Conservation (phyloP, 1,140 invertebrate species). For the Branchinecta lynchi region DNA sequence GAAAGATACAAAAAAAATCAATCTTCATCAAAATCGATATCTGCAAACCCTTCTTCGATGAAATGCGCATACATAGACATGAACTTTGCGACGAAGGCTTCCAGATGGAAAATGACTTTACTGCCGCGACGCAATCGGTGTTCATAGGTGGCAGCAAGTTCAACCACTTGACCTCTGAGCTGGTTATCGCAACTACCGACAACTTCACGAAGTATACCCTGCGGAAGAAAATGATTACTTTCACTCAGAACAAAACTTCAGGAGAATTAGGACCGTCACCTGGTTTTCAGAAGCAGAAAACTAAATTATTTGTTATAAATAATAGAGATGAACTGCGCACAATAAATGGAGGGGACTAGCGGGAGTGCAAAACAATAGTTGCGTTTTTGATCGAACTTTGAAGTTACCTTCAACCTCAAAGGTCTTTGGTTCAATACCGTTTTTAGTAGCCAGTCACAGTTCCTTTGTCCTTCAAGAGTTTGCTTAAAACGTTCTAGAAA, state of each 20-base stretch:
- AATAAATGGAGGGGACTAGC: too few relatives aligned
- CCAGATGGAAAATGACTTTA: conserved; percentile 92
- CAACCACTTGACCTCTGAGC: conserved; percentile 67
- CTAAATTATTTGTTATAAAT: conserved; percentile 15
- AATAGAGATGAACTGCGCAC: background rate
- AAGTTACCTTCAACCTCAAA: too few relatives aligned
- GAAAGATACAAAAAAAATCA: too few relatives aligned
- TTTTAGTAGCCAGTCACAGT: too few relatives aligned
- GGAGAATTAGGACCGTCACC: too few relatives aligned
- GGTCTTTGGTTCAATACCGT: too few relatives aligned
- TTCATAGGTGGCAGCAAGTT: conserved; percentile 72
- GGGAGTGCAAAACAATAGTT: too few relatives aligned
- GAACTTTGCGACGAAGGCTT: conserved; percentile 90
- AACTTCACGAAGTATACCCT: conserved; percentile 55
- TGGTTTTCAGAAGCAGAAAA: background rate
- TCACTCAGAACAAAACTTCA: too few relatives aligned
- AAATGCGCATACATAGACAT: conserved; percentile 86
- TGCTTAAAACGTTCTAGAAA: too few relatives aligned
- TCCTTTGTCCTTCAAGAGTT: too few relatives aligned
- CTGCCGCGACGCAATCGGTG: conserved; percentile 73
- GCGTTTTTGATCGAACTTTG: too few relatives aligned
- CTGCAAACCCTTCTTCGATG: conserved; percentile 48
- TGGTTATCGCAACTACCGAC: conserved; percentile 76
- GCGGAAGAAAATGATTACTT: too few relatives aligned
- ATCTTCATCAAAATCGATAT: conserved; percentile 15